Evolutionary conservation across 2,113 vertebrate genomes (phyloP), one percentile per base, ranked within the genome.

Genomic region (Engystomops pustulosus): DNA sequence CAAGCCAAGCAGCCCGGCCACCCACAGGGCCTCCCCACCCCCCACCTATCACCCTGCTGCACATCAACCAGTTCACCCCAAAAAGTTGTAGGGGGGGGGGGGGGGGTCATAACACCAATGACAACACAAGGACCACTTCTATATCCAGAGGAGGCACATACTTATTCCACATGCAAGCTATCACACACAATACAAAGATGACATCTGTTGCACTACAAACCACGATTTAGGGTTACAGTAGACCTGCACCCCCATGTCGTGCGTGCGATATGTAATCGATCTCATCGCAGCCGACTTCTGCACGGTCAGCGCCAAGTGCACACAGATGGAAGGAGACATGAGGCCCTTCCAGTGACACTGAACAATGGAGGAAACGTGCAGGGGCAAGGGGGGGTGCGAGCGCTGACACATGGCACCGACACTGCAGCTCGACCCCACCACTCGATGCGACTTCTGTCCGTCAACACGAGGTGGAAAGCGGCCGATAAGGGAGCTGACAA

Each of bases 1-100:
- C 82, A 81, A 87, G 12, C 45, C 82, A 81, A 86, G 12, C 45
- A 68, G 69, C 47, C 79, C 23, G 36, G 23, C 44, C 44, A 78
- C 65, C 60, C 68, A 53, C 74, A n/a, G 32, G 34, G 10, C 9
- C 34, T 3, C 4, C 14, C 7, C 71, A 14, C 34, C 27, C 41
- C 8, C 38, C 41, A 20, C 1, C 36, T 30, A 49, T 18, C 41
- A 27, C 71, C 53, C 53, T 1, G 20, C 38, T 9, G 38, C 2
- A 11, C 44, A 45, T 45, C 44, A 45, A 12, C 6, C 2, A 2
- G 11, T 2, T 15, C 1, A 4, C 25, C 25, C 8, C 25, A 62
- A 4, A 53, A 15, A 12, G 11, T 49, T 49, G 5, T 18, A 53
- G 15, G 18, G 20, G 20, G 1, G 20, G 11, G 27, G 60, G 60